Evolutionary conservation across 92 coral and sea anemone species (phyloP), one percentile per base, ranked within the genome.

Genomic region (Phenganax marumi): DNA sequence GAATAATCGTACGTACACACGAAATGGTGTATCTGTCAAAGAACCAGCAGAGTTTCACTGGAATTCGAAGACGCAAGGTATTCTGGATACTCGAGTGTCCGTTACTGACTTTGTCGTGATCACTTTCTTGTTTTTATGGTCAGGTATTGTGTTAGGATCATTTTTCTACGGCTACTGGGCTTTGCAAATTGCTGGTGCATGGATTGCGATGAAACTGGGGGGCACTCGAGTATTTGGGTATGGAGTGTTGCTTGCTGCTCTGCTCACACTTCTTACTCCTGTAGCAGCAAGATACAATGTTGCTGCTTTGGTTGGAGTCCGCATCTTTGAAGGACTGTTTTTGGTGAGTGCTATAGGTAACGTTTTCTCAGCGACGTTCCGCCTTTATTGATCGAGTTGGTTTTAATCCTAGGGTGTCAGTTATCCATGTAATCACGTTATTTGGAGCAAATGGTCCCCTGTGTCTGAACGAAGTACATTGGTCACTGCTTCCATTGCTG

Each of bases 361-460:
- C 0, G 12, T 25, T 46, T 23, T 2, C 14, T 43, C 76, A 14
- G 12, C 51, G 14, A 7, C 17, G 14, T 17, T 72, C 12, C 21
- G 18, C 13, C 14, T 0, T 46, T 61, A 24, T 58, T 69, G 7
- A 24, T 72, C 47, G 3, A 52, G 12, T 49, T 12, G 13, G 47
- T 8, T 74, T 50, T n/a, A 0, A 50, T 72, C 78, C 0, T 48
- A 95, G 98, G 98, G 98, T 43, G 98, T 95, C 11, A 95, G 96
- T 49, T 95, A 92, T 84, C 98, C 98, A 16, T 95, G 98, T 68
- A 92, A 95, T 82, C 98, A 95, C 73, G 98, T 97, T 11, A 95
- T 92, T 48, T 95, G 98, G 98, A 95, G 98, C 92, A 95, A 92
- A 79, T 95, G 97, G 98, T 92, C 97, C 6, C 98, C 98, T 9